Evolutionary conservation across 2,797 vertebrate species (phyloP).

Genomic region (Adelosebastes latens): DNA sequence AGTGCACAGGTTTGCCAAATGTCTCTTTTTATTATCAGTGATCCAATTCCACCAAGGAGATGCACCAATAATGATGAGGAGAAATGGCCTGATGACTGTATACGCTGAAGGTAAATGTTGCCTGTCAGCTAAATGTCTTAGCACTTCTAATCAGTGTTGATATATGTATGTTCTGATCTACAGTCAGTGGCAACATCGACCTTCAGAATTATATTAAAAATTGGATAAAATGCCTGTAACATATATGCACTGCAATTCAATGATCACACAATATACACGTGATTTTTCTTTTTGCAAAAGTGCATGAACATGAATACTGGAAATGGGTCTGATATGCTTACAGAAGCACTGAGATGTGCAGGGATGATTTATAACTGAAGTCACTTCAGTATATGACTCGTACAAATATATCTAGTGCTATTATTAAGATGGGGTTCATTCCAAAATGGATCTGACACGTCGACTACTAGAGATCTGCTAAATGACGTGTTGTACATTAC

Average conservation of each 20-base stretch:
- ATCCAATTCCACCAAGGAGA: slow-evolving; percentile 49
- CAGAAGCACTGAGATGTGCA: slow-evolving; percentile 64
- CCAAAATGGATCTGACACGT: slow-evolving; percentile 73
- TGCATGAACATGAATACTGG: slow-evolving; percentile 80
- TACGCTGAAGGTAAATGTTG: slow-evolving; percentile 42
- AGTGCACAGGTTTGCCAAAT: slow-evolving; percentile 35
- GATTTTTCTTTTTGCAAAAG: slow-evolving; percentile 49
- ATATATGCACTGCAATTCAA: slow-evolving; percentile 48
- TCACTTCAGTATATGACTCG: slow-evolving; percentile 51
- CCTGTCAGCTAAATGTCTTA: slow-evolving; percentile 16
- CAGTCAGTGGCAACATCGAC: slow-evolving; percentile 13
- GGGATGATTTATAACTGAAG: slow-evolving; percentile 58
- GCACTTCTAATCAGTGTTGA: background rate
- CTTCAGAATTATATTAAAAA: slow-evolving; percentile 15
- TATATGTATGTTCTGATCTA: background rate
- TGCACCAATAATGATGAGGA: slow-evolving; percentile 49
- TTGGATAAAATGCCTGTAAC: slow-evolving; percentile 4
- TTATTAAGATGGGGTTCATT: slow-evolving; percentile 70
- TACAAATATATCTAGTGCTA: slow-evolving; percentile 28
- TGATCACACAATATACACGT: slow-evolving; percentile 67
- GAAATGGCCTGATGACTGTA: slow-evolving; percentile 41
- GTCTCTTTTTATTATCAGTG: slow-evolving; percentile 46
- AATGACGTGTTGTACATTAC: slow-evolving; percentile 70
- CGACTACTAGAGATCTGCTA: slow-evolving; percentile 53
- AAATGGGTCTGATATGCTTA: slow-evolving; percentile 80